Conservation (phyloP, 2,113 vertebrate species). For the Rhegmatorhina hoffmannsi region DNA sequence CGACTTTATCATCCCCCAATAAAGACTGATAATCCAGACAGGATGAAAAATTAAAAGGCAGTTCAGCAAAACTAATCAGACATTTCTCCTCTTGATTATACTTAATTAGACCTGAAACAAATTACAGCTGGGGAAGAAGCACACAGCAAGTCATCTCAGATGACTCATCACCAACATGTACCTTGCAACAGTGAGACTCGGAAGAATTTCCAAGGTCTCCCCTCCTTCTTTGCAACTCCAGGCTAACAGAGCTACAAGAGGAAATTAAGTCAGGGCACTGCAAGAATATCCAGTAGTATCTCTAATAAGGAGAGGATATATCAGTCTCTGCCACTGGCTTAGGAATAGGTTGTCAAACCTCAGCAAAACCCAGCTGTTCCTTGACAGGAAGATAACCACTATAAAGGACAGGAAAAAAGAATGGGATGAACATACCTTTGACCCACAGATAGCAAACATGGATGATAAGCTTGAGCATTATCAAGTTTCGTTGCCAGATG, state of each 20-base stretch:
- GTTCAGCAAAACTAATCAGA: background rate
- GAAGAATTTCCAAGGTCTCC: background rate
- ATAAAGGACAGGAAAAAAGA: background rate
- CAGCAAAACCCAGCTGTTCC: background rate
- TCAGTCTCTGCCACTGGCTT: background rate
- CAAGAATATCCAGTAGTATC: background rate
- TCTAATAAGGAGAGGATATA: background rate
- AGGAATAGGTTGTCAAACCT: background rate
- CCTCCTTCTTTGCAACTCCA: background rate
- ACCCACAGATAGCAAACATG: background rate
- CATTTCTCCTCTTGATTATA: background rate
- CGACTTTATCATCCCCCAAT: background rate
- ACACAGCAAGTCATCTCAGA: background rate
- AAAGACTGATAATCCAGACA: background rate
- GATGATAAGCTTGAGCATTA: background rate
- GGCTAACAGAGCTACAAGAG: background rate
- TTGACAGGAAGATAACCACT: background rate
- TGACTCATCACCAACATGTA: fast-evolving
- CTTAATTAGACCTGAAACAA: background rate
- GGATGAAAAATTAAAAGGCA: background rate
- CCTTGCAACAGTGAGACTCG: background rate
- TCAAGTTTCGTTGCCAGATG: background rate
- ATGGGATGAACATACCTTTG: background rate
- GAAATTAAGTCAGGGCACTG: background rate
- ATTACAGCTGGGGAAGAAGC: background rate